Evolutionary conservation across 2,888 invertebrate species (phyloP).

Genomic region (Tetragnatha montana): DNA sequence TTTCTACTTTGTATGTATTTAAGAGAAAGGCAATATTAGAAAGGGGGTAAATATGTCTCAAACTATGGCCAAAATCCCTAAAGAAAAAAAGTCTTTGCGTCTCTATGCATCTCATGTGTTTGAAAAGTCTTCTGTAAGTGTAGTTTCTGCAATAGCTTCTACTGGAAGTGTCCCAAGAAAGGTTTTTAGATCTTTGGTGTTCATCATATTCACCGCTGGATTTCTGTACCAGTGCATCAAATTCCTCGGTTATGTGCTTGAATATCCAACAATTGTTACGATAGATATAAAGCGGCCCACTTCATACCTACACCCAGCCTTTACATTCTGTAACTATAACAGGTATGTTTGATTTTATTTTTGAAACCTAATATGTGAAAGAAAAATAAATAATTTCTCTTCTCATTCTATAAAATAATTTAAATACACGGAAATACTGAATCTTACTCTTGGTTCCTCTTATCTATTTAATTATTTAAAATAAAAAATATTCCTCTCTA

Average conservation of each 20-base stretch:
- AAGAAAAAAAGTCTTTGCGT: background rate
- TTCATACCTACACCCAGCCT: slow-evolving; percentile 26
- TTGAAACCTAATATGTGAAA: too few species aligned
- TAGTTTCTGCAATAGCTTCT: slow-evolving; percentile 23
- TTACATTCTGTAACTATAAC: slow-evolving; percentile 51
- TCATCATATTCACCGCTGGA: slow-evolving; percentile 30
- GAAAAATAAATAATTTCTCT: too few species aligned
- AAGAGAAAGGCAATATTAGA: too few species aligned
- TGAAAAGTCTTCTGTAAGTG: slow-evolving; percentile 41
- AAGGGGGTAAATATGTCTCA: too few species aligned
- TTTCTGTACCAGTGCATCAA: slow-evolving; percentile 54
- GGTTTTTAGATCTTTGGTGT: slow-evolving; percentile 27
- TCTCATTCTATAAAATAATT: background rate
- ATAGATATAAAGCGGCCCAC: slow-evolving; percentile 28
- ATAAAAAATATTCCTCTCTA: too few species aligned
- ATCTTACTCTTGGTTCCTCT: too few species aligned
- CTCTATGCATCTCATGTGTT: slow-evolving; percentile 32
- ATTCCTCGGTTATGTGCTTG: slow-evolving; percentile 16
- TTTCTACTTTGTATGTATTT: too few species aligned
- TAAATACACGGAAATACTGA: too few species aligned
- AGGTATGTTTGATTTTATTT: slow-evolving; percentile 10
- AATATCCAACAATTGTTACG: slow-evolving; percentile 44
- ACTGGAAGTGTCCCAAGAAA: slow-evolving; percentile 23
- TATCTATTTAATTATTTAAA: too few species aligned
- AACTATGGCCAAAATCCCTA: too few species aligned